Conservation (phyloP, 1,140 invertebrate species). For the Adoxophyes honmai region DNA sequence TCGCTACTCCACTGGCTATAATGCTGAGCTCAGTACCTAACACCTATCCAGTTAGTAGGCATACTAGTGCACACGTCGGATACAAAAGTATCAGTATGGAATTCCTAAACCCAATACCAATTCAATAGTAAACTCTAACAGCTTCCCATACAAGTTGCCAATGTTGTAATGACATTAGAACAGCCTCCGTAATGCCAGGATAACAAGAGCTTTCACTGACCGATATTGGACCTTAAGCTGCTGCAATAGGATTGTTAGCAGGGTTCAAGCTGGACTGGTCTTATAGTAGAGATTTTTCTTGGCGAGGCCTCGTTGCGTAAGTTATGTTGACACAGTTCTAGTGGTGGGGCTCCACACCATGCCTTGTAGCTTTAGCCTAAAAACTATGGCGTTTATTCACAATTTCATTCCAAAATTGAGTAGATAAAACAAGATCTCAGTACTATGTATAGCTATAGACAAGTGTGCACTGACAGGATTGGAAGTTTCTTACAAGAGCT, state of each 20-base stretch:
- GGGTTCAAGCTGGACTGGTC: slow-evolving; percentile 23
- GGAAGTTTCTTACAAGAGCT: too few relatives aligned
- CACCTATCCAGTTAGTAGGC: too few relatives aligned
- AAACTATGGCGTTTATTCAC: too few relatives aligned
- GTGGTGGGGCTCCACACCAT: slow-evolving; percentile 8
- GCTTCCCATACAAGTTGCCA: slow-evolving; percentile 11
- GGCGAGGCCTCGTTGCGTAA: slow-evolving; percentile 39
- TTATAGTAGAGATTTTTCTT: slow-evolving; percentile 38
- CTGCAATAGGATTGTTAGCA: slow-evolving; percentile 16
- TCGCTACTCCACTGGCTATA: too few relatives aligned
- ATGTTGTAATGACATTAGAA: slow-evolving; percentile 11
- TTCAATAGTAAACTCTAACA: slow-evolving; percentile 11
- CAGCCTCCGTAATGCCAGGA: background rate
- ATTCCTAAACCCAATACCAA: background rate
- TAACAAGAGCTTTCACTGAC: background rate
- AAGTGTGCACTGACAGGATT: too few relatives aligned
- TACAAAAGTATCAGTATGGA: too few relatives aligned
- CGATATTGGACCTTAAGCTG: slow-evolving; percentile 21
- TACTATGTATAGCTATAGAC: too few relatives aligned
- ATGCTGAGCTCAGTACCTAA: too few relatives aligned
- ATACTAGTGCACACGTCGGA: too few relatives aligned
- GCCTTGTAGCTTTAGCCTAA: too few relatives aligned
- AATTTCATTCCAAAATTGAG: too few relatives aligned
- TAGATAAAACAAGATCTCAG: too few relatives aligned
- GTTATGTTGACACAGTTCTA: slow-evolving; percentile 38